These are phyloP conservation scores for Cynocephalus volans DNA, from an alignment of 2,113 vertebrate genomes.

Conservation along the genomic window DNA sequence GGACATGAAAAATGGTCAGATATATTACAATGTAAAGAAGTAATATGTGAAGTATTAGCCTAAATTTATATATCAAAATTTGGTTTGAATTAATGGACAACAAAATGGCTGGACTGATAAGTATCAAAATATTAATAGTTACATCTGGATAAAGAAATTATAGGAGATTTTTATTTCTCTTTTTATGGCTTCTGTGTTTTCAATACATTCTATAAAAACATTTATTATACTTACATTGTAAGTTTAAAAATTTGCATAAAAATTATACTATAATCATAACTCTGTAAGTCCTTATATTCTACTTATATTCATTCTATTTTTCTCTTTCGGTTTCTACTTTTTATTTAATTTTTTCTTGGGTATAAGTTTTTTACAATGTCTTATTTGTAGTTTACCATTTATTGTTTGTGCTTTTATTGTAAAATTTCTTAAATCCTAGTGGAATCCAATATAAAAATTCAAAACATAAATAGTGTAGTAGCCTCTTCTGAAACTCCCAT, in stretches of 20 bases:
- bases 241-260: background rate
- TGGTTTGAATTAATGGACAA: background rate
- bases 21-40: background rate
- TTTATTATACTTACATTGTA: background rate
- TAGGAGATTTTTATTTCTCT: background rate
- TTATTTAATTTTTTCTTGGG: constrained; percentile 18
- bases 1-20: background rate
- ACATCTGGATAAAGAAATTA: background rate
- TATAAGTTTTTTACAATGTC: background rate
- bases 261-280: background rate
- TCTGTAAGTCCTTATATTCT: background rate
- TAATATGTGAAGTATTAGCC: background rate
- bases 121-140: constrained; percentile 17
- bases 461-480: constrained; percentile 18
- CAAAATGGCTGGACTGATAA: background rate
- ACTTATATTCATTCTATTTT: background rate
- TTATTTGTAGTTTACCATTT: background rate
- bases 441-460: constrained; percentile 51
- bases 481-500: constrained; percentile 38
- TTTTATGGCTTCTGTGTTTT: constrained; percentile 23
- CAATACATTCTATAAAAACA: constrained; percentile 28
- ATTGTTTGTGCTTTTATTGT: constrained; percentile 8
- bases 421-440: constrained; percentile 20
- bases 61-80: constrained; percentile 19
- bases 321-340: background rate